Evolutionary conservation across 2,888 invertebrate genomes (phyloP), one percentile per base, ranked within the genome.

Genomic region (Biston stratarius): DNA sequence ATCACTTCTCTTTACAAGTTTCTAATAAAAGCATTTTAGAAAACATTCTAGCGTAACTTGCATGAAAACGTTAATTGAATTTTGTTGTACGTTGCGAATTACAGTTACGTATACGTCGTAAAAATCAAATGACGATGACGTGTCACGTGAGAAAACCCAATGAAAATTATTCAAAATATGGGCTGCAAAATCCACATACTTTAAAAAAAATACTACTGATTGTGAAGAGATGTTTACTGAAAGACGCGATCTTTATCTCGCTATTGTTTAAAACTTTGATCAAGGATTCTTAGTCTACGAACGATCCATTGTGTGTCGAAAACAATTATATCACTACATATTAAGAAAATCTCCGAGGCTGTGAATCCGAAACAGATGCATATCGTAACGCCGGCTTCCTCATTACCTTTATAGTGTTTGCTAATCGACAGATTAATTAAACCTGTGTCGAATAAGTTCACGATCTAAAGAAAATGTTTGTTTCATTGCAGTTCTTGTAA

Each of bases 241-340:
- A 59, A 62, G 66, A 59, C 70, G 52, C 64, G 57, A 74, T 53
- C 64, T 70, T 76, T 75, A 76, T 77, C 69, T 63, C 59, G 36
- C 79, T 74, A 80, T 82, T 82, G 81, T 81, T 78, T 42, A 67
- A 68, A 75, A 59, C 55, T 65, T 65, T 69, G 60, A 66, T 67
- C 70, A 69, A 75, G 76, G 70, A 70, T 69, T 71, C 64, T 69
- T 69, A 71, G 72, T 66, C 69, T 57, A 64, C 61, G 68, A 66
- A 64, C 61, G 68, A 66, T 45, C 74, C 75, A 80, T 80, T 82
- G 81, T 81, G 77, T 66, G 63, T 74, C 73, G 55, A 74, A 76
- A 68, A 74, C 74, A 72, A 79, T 83, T 82, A 82, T 80, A 74
- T 81, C 79, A 80, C 73, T 74, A 62, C 71, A 75, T 69, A 67